Evolutionary conservation across 2,888 invertebrate species (phyloP), one percentile per base, ranked within the genome.

Genomic region (Rhorus exstirpatorius): DNA sequence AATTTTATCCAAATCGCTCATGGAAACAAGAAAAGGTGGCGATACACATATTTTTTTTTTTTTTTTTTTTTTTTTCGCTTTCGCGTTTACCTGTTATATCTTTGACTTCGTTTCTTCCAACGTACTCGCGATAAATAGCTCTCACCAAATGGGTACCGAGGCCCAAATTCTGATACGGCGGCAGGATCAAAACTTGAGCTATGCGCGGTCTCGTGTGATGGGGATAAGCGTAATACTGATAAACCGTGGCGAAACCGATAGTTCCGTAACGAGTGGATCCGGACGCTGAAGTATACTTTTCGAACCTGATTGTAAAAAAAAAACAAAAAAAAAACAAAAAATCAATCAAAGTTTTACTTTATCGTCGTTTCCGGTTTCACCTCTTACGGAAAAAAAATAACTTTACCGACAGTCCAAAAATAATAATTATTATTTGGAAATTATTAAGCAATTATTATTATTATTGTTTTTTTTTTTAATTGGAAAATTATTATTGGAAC

Each of bases 211-310:
- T 95, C 70, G 95, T 95, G 91, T 97, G 96, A 81, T 95, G 95
- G 0, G 99, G 99, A 93, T 98, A 99, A 1, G 97, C 97, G 92
- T 97, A 99, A 93, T 98, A 99, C 86, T 97, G 96, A 93, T 99
- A 99, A 53, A 98, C 96, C 0, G 98, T 97, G 65, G 97, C 96
- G 93, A 97, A 99, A 12, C 98, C 99, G 38, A 96, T 96, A 46
- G 97, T 95, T 17, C 97, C 97, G 89, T 97, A 97, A 71, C 95
- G 94, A 8, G 92, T 90, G 8, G 93, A 93, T 0, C 95, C 96
- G 83, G 94, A 94, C 76, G 94, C 94, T 6, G 94, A 94, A 81
- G 93, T 93, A 88, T 95, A 96, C 90, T 95, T 96, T 91, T 97
- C 97, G 90, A 95, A 97, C 86, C 97, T 97, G 35, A 10, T 79